phyloP scores from a whole-genome alignment of 64 coral and sea anemone genomes.

The Cladopsammia gracilis region DNA sequence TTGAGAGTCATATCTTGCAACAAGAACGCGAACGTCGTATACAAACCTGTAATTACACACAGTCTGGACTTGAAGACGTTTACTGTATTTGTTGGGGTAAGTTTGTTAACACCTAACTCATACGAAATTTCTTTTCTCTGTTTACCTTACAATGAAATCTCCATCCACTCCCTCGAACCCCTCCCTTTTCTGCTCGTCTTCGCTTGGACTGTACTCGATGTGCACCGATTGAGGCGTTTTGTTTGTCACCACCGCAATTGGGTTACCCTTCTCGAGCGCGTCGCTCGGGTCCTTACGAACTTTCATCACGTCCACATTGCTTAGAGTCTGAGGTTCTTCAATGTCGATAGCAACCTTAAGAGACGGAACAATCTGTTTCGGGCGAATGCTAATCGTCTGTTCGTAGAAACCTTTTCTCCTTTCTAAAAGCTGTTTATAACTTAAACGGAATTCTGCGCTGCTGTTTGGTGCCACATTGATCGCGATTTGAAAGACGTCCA shows the following conservation, averaged over 20 bases:
- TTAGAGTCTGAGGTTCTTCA: conserved; percentile 44
- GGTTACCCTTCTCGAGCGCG: background rate
- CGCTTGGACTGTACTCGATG: conserved; percentile 47
- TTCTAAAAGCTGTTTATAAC: conserved; percentile 65
- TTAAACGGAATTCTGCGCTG: conserved; percentile 43
- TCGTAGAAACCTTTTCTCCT: conserved; percentile 57
- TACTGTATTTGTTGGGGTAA: too few species aligned
- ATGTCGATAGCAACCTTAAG: conserved; percentile 34
- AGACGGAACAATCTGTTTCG: conserved; percentile 35
- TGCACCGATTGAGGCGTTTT: conserved; percentile 18
- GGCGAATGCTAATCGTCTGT: conserved; percentile 54
- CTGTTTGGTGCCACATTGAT: conserved; percentile 45
- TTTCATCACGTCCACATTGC: conserved; percentile 58
- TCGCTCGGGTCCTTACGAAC: conserved; percentile 62
- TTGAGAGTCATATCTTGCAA: too few species aligned
- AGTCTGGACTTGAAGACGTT: too few species aligned
- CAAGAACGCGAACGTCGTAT: too few species aligned
- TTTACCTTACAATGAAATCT: conserved; percentile 71
- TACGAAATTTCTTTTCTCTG: too few species aligned
- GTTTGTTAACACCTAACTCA: too few species aligned
- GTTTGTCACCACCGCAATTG: background rate
- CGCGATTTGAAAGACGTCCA: conserved; percentile 51
- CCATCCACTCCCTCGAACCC: conserved; percentile 49
- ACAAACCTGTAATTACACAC: too few species aligned
- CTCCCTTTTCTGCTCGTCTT: conserved; percentile 39